Evolutionary conservation across 2,888 invertebrate genomes (phyloP), one percentile per base, ranked within the genome.

Genomic region (Asteroscopus sphinx): DNA sequence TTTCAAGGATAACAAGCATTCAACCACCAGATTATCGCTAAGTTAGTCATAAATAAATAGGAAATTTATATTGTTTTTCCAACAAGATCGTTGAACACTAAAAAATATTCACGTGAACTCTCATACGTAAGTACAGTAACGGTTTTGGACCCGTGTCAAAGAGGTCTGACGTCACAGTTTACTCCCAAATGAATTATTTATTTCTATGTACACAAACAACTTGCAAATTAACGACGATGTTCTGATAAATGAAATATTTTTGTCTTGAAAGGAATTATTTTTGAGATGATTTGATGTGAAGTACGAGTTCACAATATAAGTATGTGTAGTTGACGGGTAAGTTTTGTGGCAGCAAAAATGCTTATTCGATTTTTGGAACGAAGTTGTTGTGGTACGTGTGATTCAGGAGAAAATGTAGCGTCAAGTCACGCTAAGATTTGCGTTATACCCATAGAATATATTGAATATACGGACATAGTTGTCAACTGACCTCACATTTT

Each of bases 121-220:
- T 21, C 25, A 28, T 54, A 61, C 17, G 36, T 41, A 15, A 72
- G 51, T 46, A 30, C n/a, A 71, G 61, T 61, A 68, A 72, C 49
- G 51, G 25, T 35, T 21, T 40, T 15, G 12, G 26, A 69, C 69
- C 69, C 69, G 36, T 36, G 15, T 73, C 73, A 73, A 73, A 68
- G 30, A 36, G 40, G n/a, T 42, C 36, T 46, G 69, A 64, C 58
- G 52, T 53, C 13, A 37, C 25, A 73, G 41, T 40, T 48, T n/a
- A 54, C 44, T 73, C 55, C 42, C 55, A 44, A 45, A 64, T 69
- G 58, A 73, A 73, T 70, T 47, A 46, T 39, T 55, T 55, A 73
- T 53, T 6, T 21, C 5, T 59, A 2, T 28, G 15, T 45, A 40
- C 30, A 52, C 41, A 58, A 57, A 63, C 51, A 51, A 40, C n/a